These are phyloP conservation scores for Drosophila nigrodunni DNA, from an alignment of 1,140 invertebrate genomes.

Conservation along the genomic window DNA sequence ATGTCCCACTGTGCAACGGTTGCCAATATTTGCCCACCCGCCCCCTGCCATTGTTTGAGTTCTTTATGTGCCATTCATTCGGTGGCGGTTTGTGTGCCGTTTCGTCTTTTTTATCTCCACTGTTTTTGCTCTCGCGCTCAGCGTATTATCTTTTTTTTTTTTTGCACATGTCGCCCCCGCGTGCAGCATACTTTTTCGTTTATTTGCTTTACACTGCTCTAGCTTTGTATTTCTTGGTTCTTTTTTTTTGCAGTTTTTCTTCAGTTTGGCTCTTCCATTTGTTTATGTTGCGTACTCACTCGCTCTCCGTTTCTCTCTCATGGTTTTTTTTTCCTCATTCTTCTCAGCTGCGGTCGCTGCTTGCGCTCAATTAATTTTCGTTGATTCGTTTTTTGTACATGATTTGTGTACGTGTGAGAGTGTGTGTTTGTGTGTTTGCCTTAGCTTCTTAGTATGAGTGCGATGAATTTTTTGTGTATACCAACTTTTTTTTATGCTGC, in stretches of 20 bases:
- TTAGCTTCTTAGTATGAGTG: slow-evolving; percentile 32
- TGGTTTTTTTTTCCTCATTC: slow-evolving; percentile 48
- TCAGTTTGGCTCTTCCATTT: slow-evolving; percentile 57
- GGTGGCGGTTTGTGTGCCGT: slow-evolving; percentile 72
- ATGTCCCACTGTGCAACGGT: slow-evolving; percentile 39
- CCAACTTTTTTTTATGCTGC: slow-evolving; percentile 67
- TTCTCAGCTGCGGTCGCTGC: slow-evolving; percentile 59
- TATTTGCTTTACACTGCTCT: slow-evolving; percentile 45
- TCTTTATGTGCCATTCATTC: slow-evolving; percentile 76
- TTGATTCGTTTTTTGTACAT: slow-evolving; percentile 74
- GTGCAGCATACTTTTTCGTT: slow-evolving; percentile 40
- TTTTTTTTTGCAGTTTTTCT: slow-evolving; percentile 50
- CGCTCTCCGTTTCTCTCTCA: slow-evolving; percentile 45
- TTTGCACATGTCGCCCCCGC: slow-evolving; percentile 72
- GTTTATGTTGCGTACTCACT: slow-evolving; percentile 75
- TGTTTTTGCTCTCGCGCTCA: slow-evolving; percentile 53
- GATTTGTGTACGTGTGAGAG: slow-evolving; percentile 29
- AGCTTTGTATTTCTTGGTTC: slow-evolving; percentile 31
- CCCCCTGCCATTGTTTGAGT: slow-evolving; percentile 53
- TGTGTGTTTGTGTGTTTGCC: slow-evolving; percentile 42
- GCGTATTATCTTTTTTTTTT: slow-evolving; percentile 58
- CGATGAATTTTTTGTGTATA: slow-evolving; percentile 74
- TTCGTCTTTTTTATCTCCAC: slow-evolving; percentile 59
- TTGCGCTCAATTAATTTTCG: slow-evolving; percentile 81
- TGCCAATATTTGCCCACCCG: slow-evolving; percentile 53